A percentile compares a stretch with the other conserved stretches of the same genome.
phyloP scores from a whole-genome alignment of 2,888 invertebrate genomes.

The Drosophila kuntzei region DNA sequence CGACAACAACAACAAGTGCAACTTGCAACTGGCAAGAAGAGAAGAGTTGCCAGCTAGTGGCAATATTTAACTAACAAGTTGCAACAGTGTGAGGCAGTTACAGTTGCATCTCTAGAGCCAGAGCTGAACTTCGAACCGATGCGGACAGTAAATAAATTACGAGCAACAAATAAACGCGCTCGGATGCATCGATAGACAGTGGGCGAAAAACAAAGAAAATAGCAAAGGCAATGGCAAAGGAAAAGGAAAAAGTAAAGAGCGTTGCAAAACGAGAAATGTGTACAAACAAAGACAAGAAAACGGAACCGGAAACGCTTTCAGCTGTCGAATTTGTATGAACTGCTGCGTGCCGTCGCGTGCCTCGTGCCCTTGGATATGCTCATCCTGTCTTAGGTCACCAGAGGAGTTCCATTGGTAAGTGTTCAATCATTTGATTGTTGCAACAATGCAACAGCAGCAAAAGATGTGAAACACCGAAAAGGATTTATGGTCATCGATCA shows the following conservation, averaged over 20 bases:
- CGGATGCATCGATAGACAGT: slow-evolving; percentile 63
- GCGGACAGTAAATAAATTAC: slow-evolving; percentile 82
- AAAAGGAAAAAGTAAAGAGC: slow-evolving; percentile 33
- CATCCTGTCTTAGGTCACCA: slow-evolving; percentile 57
- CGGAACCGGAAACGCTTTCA: slow-evolving; percentile 83
- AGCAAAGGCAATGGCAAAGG: slow-evolving; percentile 2
- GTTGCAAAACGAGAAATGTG: slow-evolving; percentile 52
- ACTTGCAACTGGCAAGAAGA: slow-evolving; percentile 32
- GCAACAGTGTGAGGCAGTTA: slow-evolving; percentile 38
- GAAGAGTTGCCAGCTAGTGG: slow-evolving; percentile 60
- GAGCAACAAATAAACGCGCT: slow-evolving; percentile 82
- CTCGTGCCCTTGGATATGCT: slow-evolving; percentile 40
- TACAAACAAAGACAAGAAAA: slow-evolving; percentile 83
- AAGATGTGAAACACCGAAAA: slow-evolving; percentile 68
- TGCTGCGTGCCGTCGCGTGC: slow-evolving; percentile 30
- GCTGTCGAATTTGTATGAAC: slow-evolving; percentile 81
- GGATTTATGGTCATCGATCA: slow-evolving; percentile 86
- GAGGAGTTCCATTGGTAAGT: slow-evolving; percentile 48
- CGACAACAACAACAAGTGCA: slow-evolving; percentile 34
- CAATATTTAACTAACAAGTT: slow-evolving; percentile 77
- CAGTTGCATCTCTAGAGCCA: slow-evolving; percentile 6
- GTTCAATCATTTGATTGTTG: slow-evolving; percentile 82
- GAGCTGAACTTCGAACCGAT: slow-evolving; percentile 57
- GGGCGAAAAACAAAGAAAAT: slow-evolving; percentile 17
- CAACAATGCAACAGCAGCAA: slow-evolving; percentile 60